A percentile compares a stretch with the other conserved stretches of the same genome.
Evolutionary conservation across 2,888 invertebrate genomes (phyloP).

Genomic region (Oscheius sp.): DNA sequence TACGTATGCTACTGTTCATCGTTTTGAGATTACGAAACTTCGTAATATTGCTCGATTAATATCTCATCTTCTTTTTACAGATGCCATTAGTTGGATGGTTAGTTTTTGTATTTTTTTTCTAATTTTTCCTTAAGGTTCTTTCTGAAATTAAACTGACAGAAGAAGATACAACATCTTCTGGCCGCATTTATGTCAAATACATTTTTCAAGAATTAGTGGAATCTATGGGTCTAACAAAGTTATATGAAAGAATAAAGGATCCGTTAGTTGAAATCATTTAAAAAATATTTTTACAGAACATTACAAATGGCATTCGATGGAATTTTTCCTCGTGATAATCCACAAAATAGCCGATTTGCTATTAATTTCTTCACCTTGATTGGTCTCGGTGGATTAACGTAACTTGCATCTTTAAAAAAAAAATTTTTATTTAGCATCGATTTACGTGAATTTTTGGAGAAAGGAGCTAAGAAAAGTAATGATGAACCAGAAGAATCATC

Average conservation of each 20-base stretch:
- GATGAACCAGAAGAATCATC: conserved; percentile 33
- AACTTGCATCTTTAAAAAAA: conserved; percentile 65
- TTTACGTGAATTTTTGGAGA: conserved; percentile 61
- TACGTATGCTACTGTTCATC: conserved; percentile 89
- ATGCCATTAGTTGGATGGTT: conserved; percentile 90
- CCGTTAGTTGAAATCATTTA: conserved; percentile 77
- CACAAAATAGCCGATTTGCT: conserved; percentile 93
- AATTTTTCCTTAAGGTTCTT: conserved; percentile 77
- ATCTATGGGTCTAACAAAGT: conserved; percentile 90
- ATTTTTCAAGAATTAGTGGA: conserved; percentile 92
- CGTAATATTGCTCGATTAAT: conserved; percentile 96
- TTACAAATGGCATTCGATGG: conserved; percentile 87
- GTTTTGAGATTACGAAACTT: conserved; percentile 92
- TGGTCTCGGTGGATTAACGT: conserved; percentile 92
- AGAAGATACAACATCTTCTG: conserved; percentile 95
- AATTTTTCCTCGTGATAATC: conserved; percentile 92
- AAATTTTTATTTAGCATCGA: conserved; percentile 53
- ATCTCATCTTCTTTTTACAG: conserved; percentile 92
- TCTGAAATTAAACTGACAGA: conserved; percentile 89
- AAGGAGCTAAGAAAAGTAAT: conserved; percentile 49
- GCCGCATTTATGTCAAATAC: conserved; percentile 96
- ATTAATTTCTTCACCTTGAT: conserved; percentile 98
- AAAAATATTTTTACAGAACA: conserved; percentile 77
- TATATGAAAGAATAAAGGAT: conserved; percentile 89
- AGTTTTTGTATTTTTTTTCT: not conserved